These are phyloP conservation scores for Palythoa heliodiscus DNA, from an alignment of 92 coral and sea anemone genomes.

Conservation along the genomic window DNA sequence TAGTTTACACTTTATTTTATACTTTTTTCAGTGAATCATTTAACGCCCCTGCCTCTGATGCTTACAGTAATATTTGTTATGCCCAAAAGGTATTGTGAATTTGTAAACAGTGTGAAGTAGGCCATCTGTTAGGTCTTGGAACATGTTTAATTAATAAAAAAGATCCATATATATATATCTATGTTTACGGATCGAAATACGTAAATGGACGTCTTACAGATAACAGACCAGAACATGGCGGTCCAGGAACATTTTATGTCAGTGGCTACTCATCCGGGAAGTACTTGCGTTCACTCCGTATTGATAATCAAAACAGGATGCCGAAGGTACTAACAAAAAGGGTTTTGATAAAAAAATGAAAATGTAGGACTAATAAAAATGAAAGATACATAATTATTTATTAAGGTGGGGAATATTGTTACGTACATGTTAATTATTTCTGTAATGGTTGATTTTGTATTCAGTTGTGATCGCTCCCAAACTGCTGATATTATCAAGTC, in stretches of 20 bases:
- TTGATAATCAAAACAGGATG: conserved; percentile 32
- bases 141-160: not conserved
- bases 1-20: no score
- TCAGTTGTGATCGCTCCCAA: no score
- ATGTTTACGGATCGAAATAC: not conserved
- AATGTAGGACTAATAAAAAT: not conserved
- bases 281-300: conserved; percentile 16
- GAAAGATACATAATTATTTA: not conserved
- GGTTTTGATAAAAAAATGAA: not conserved
- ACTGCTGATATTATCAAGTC: no score
- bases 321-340: conserved; percentile 10
- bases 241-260: conserved; percentile 31
- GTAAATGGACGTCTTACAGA: not conserved
- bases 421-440: no score
- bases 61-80: no score
- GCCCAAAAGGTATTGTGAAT: no score
- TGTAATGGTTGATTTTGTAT: no score
- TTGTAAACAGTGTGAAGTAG: no score
- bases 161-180: not conserved
- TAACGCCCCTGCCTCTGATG: no score
- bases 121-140: no score
- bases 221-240: conserved; percentile 28
- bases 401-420: no score
- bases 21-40: no score
- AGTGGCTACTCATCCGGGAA: conserved; percentile 21